Evolutionary conservation across 2,888 invertebrate genomes (phyloP), one percentile per base, ranked within the genome.

Genomic region (Melanostoma scalare): DNA sequence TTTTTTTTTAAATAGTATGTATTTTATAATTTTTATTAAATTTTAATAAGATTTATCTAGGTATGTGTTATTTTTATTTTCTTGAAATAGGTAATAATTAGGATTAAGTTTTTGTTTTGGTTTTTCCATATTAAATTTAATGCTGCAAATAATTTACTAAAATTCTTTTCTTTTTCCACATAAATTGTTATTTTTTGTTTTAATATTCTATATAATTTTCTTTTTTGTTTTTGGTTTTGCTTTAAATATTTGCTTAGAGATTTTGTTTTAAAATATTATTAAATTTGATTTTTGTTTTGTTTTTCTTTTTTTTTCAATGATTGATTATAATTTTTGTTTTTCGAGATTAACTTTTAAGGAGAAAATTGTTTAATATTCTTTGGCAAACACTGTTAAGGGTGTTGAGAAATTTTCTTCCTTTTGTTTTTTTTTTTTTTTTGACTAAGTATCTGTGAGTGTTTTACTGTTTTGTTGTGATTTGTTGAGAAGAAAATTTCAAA

Each of bases 1-100:
- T 68, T 86, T 87, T 80, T 85, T 84, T 65, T 58, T 55, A 52
- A 63, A 61, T 85, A 85, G 58, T 61, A 53, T 63, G 67, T 65
- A 40, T 65, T 56, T 30, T 67, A 65, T 65, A 85, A 86, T 85
- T 86, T 88, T 88, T 87, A 88, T 82, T 88, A 69, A 74, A 82
- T 74, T 82, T 82, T 77, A 82, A 82, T 82, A 82, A 82, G 77
- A 77, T 82, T 82, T 82, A 82, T 82, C 82, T 82, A 82, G 82
- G 82, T 82, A 82, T 76, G 81, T 82, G 76, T 77, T 53, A 63
- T 73, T 74, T 56, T 53, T 10, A 35, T 48, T 5, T 31, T 61
- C 42, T 58, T 81, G 82, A 82, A 82, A 65, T 82, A 77, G 52
- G 77, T 77, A 73, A 69, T 82, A 82, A 77, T 82, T 69, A 73